A percentile compares a stretch with the other conserved stretches of the same genome.
Conservation (phyloP, 2,113 vertebrate genomes). For the Corythaeola cristata region DNA sequence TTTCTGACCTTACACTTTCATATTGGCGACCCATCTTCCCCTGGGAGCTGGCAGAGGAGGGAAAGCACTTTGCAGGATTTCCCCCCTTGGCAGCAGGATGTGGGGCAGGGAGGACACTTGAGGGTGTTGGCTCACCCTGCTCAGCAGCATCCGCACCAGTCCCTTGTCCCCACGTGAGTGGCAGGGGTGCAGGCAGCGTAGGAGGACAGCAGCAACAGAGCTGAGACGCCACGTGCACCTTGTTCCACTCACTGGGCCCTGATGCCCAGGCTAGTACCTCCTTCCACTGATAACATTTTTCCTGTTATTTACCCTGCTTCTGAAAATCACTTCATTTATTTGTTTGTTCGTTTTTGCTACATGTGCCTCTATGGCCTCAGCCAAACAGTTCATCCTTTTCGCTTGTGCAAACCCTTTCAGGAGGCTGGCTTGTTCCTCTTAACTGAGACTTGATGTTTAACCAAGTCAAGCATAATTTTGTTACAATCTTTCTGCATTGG, state of each 20-base stretch:
- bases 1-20: neutral
- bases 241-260: neutral
- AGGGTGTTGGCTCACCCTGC: neutral
- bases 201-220: neutral
- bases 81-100: neutral
- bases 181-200: neutral
- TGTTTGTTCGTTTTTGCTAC: neutral
- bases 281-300: neutral
- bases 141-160: neutral
- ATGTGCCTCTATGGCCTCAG: neutral
- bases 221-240: neutral
- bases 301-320: neutral
- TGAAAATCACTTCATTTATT: neutral
- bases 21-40: neutral
- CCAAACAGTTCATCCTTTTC: neutral
- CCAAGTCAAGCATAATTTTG: neutral
- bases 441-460: neutral
- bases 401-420: neutral
- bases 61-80: neutral
- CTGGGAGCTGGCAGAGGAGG: neutral
- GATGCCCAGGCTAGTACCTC: neutral
- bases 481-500: neutral
- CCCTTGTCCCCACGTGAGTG: neutral
- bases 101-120: neutral
- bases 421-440: neutral